Evolutionary conservation across 2,888 invertebrate genomes (phyloP).

Genomic region (Teinopalpus imperialis): DNA sequence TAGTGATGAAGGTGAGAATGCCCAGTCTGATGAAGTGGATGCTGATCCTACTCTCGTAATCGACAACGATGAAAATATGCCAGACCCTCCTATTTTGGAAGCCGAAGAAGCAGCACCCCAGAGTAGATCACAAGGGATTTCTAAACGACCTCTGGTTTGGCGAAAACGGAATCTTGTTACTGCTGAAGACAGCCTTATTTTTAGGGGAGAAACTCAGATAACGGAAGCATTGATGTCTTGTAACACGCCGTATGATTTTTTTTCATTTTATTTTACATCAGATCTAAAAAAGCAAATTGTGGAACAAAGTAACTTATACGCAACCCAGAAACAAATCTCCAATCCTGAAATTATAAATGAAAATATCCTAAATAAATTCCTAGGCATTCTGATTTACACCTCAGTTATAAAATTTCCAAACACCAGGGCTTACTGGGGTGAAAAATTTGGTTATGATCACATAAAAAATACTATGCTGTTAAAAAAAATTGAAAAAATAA

Average conservation of each 20-base stretch:
- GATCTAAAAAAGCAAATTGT: conserved; percentile 39
- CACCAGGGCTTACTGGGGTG: conserved; percentile 39
- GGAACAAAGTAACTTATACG: conserved; percentile 37
- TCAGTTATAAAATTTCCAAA: too few species aligned
- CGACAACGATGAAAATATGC: conserved; percentile 37
- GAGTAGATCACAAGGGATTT: conserved; percentile 39
- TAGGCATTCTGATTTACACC: conserved; percentile 40
- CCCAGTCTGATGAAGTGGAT: too few species aligned
- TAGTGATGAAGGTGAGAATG: conserved; percentile 39
- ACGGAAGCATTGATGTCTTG: too few species aligned
- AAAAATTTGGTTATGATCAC: conserved; percentile 40
- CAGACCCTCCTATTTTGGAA: conserved; percentile 41
- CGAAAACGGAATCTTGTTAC: too few species aligned
- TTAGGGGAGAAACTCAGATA: too few species aligned
- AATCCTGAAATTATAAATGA: too few species aligned
- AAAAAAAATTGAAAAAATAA: conserved; percentile 38
- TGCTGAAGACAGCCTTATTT: conserved; percentile 39
- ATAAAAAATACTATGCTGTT: conserved; percentile 40
- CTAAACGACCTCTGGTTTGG: conserved; percentile 41
- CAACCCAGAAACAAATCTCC: conserved; percentile 40
- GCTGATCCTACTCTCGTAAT: conserved; percentile 39
- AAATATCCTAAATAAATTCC: conserved; percentile 40
- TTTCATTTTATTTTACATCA: conserved; percentile 41
- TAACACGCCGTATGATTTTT: conserved; percentile 39
- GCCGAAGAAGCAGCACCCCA: conserved; percentile 37